Conservation (phyloP, 2,797 vertebrate genomes). For the Spinus olivaceus region DNA sequence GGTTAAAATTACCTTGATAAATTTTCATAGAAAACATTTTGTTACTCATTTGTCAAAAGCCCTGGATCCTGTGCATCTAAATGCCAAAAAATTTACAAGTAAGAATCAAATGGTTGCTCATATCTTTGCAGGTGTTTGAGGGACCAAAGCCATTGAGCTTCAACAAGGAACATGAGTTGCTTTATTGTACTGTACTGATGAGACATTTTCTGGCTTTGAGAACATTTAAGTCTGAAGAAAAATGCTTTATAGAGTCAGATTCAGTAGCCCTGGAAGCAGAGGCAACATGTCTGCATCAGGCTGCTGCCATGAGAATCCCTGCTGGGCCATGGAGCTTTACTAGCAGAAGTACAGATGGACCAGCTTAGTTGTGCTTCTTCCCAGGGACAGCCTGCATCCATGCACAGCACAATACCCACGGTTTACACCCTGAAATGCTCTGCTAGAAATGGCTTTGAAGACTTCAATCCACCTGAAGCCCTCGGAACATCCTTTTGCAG, state of each 20-base stretch:
- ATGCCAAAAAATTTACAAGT: not conserved
- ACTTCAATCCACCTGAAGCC: not conserved
- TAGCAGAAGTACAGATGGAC: not conserved
- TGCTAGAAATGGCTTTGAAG: not conserved
- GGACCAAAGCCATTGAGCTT: not conserved
- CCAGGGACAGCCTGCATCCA: not conserved
- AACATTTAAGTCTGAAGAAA: not conserved
- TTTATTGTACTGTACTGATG: not conserved
- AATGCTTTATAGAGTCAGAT: not conserved
- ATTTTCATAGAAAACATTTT: not conserved
- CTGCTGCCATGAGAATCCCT: not conserved
- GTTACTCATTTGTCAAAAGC: not conserved
- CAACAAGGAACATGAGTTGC: not conserved
- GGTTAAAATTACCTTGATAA: not conserved
- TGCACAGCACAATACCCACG: not conserved
- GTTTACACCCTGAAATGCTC: not conserved
- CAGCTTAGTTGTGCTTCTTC: not conserved
- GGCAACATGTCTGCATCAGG: not conserved
- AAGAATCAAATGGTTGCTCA: accelerated
- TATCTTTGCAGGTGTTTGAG: not conserved
- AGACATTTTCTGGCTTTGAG: not conserved
- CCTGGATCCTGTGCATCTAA: not conserved
- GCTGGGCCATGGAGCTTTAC: not conserved
- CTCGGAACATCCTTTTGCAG: not conserved
- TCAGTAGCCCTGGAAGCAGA: not conserved